phyloP scores from a whole-genome alignment of 2,797 vertebrate genomes.

The Onychomys leucogaster region DNA sequence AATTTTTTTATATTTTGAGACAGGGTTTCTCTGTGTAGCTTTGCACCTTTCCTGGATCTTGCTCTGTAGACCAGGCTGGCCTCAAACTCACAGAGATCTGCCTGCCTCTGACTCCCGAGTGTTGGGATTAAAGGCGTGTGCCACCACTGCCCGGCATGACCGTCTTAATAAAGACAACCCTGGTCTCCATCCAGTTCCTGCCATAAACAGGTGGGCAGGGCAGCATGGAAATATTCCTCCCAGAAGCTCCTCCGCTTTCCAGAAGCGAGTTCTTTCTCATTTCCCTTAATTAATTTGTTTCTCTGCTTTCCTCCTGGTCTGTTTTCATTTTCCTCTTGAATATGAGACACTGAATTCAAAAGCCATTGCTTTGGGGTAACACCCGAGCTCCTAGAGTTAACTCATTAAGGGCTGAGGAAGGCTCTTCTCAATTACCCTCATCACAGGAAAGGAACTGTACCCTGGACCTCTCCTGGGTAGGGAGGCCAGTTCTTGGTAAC shows the following conservation, averaged over 20 bases:
- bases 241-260: not conserved
- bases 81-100: too few relatives aligned
- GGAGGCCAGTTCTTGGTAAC: not conserved
- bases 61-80: too few relatives aligned
- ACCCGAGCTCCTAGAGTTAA: not conserved
- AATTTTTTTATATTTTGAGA: too few relatives aligned
- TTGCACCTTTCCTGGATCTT: too few relatives aligned
- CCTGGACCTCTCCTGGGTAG: not conserved
- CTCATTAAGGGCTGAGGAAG: not conserved
- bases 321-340: not conserved
- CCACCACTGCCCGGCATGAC: too few relatives aligned
- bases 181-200: not conserved
- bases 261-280: not conserved
- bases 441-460: not conserved
- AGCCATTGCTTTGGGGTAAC: too few relatives aligned
- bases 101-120: too few relatives aligned
- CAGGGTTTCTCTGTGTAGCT: too few relatives aligned
- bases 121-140: too few relatives aligned
- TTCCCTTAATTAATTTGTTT: not conserved
- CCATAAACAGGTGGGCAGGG: not conserved
- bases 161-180: not conserved
- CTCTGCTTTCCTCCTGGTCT: too few relatives aligned
- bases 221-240: not conserved
- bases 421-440: not conserved
- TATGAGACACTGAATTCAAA: not conserved